Evolutionary conservation across 92 coral and sea anemone genomes (phyloP), one percentile per base, ranked within the genome.

Genomic region (Micromussa lordhowensis): DNA sequence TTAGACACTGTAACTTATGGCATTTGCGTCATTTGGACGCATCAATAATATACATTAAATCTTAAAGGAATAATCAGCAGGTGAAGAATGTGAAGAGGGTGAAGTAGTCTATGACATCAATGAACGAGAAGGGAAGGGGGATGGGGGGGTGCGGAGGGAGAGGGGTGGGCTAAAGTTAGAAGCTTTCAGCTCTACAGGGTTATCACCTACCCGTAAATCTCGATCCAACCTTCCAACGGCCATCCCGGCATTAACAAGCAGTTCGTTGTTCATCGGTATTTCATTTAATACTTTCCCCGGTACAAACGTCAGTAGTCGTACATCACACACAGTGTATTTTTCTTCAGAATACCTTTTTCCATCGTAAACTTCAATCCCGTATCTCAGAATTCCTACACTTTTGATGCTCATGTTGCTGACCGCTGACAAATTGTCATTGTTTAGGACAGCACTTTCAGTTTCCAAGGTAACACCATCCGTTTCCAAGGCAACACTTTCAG

Each of bases 201-300:
- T 24, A 61, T 24, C 29, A 6, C 54, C 2, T 76, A 86, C 89
- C 89, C 77, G 49, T 29, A 86, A 86, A 44, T 77, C 83, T 44
- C 51, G 89, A 86, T 86, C 77, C 89, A 86, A 38, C 22, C 83
- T 77, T 7, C 89, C 89, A 24, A 78, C 32, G 40, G 89, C 83
- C 83, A 76, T 13, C 48, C 89, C 89, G 1, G 83, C 82, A 44
- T 86, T 53, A 24, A 61, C 77, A 51, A 77, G 38, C 58, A 78
- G 83, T 17, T 86, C 51, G 22, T 68, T 86, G 74, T 80, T 88
- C 57, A 87, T 76, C 51, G 92, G 91, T 69, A 86, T 79, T 82
- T 93, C 93, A 24, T 89, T 29, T 78, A 94, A 80, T 28, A 81
- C 18, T 49, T 90, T 86, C 30, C 97, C 97, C 8, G 89, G 92